These are phyloP conservation scores for Tetragnatha versicolor DNA, from an alignment of 1,140 invertebrate species.

Conservation along the genomic window DNA sequence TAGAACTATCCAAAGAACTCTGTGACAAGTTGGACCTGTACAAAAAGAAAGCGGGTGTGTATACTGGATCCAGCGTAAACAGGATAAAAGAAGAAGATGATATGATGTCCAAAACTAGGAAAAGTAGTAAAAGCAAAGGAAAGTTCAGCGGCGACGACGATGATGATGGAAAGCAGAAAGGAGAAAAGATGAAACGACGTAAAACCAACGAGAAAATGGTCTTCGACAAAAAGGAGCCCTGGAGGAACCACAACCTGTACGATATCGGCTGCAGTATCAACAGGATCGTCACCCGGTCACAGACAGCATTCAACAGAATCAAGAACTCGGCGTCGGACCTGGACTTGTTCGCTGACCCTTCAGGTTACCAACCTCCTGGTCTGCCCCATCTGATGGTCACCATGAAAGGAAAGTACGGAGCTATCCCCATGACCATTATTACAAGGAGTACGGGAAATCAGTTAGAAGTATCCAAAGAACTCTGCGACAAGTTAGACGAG, in stretches of 20 bases:
- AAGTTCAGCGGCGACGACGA: no score
- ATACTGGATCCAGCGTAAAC: no score
- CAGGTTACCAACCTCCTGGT: neutral
- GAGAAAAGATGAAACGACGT: no score
- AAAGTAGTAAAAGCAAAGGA: no score
- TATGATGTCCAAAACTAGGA: no score
- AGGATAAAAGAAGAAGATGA: no score
- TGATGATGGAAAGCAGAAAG: no score
- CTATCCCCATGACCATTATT: constrained; percentile 12
- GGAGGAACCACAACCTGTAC: neutral
- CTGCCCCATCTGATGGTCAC: constrained; percentile 10
- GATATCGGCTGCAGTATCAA: neutral
- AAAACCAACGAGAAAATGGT: no score
- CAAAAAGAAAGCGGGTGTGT: no score
- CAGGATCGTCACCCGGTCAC: constrained; percentile 12
- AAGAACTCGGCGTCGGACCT: neutral
- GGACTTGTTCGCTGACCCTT: neutral
- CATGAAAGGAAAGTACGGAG: constrained; percentile 13
- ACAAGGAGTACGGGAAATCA: constrained; percentile 1
- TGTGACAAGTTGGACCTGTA: neutral
- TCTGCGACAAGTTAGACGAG: neutral
- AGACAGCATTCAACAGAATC: constrained; percentile 6
- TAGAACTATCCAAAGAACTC: neutral
- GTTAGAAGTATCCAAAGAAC: neutral
- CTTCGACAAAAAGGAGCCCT: neutral